Conservation (phyloP, 2,113 vertebrate genomes). For the Eurypyga helias region DNA sequence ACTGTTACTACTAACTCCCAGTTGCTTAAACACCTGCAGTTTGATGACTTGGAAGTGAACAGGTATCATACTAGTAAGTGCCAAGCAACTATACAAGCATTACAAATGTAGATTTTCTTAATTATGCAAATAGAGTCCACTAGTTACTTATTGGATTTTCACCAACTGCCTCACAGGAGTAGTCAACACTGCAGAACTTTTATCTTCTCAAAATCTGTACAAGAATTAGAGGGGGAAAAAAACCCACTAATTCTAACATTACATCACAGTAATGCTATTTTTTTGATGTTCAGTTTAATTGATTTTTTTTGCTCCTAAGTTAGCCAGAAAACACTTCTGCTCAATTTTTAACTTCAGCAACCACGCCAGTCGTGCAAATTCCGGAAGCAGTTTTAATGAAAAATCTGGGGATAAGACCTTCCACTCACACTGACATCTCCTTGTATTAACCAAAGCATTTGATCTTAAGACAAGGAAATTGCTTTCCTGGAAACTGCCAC, state of each 20-base stretch:
- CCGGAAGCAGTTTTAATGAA: not conserved
- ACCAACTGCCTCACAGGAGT: not conserved
- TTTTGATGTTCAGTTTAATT: not conserved
- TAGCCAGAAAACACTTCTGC: not conserved
- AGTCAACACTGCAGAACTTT: not conserved
- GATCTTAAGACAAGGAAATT: not conserved
- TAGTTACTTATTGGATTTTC: not conserved
- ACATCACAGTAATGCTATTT: not conserved
- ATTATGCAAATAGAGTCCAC: not conserved
- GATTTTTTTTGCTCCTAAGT: not conserved
- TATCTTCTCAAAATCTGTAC: not conserved
- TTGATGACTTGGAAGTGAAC: constrained; percentile 13
- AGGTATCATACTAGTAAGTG: not conserved
- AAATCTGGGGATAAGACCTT: not conserved
- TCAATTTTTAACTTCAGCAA: not conserved
- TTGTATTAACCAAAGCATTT: not conserved
- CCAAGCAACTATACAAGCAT: not conserved
- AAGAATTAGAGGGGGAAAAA: not conserved
- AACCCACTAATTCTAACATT: not conserved
- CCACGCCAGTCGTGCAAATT: not conserved
- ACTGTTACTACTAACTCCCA: constrained; percentile 18
- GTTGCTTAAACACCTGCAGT: constrained; percentile 25
- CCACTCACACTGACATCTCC: not conserved
- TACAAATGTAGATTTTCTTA: not conserved
- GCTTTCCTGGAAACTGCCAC: not conserved